These are phyloP conservation scores for Labrus mixtus DNA, from an alignment of 2,113 vertebrate genomes.

Conservation along the genomic window DNA sequence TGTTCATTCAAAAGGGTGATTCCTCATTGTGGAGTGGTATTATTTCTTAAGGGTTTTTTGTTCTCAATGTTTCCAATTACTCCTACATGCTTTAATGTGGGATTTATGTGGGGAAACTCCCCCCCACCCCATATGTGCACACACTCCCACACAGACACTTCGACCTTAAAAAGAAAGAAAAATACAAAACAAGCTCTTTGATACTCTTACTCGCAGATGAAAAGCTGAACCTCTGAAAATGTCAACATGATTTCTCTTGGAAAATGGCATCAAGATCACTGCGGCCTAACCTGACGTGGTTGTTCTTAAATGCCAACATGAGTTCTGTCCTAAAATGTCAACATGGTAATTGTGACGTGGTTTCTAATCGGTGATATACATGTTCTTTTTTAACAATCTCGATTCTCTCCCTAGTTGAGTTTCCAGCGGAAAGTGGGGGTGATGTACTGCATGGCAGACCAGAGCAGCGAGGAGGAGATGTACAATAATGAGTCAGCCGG, in stretches of 20 bases:
- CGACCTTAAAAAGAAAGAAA: conserved; percentile 10
- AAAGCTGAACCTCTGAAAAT: conserved; percentile 63
- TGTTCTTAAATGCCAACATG: conserved; percentile 59
- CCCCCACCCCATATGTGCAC: not conserved
- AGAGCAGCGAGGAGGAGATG: conserved; percentile 99
- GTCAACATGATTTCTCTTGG: conserved; percentile 54
- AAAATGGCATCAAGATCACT: conserved; percentile 50
- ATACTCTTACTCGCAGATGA: conserved; percentile 29
- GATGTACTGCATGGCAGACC: conserved; percentile 98
- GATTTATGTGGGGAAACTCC: conserved; percentile 13
- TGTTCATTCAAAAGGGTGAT: conserved; percentile 9
- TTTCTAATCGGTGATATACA: conserved; percentile 17
- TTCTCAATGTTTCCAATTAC: conserved; percentile 22
- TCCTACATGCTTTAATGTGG: not conserved
- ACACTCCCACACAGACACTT: not conserved
- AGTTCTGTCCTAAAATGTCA: conserved; percentile 58
- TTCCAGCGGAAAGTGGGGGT: conserved; percentile 98
- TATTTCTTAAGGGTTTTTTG: conserved; percentile 9
- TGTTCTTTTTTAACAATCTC: not conserved
- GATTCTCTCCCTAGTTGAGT: conserved; percentile 86
- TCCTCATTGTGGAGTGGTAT: conserved; percentile 16
- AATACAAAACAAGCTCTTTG: conserved; percentile 41
- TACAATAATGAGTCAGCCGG: conserved; percentile 97
- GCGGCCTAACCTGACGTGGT: conserved; percentile 39
- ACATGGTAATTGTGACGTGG: conserved; percentile 32